Evolutionary conservation across 1,140 invertebrate genomes (phyloP).

Genomic region (Littorina saxatilis): DNA sequence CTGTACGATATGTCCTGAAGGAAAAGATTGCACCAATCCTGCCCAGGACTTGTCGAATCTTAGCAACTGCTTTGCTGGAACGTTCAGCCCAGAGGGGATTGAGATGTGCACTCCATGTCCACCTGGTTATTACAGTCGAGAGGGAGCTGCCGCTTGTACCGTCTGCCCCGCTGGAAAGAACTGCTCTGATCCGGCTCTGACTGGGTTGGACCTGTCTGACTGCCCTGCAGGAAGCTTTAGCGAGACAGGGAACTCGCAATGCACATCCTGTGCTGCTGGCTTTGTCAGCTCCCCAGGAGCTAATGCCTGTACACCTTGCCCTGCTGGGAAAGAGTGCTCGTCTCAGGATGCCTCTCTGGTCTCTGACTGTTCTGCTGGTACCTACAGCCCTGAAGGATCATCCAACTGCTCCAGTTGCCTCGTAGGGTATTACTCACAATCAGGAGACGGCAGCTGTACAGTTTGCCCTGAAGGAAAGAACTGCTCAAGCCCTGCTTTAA

Average conservation of each 20-base stretch:
- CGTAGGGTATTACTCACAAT: constrained; percentile 47
- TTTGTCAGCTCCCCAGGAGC: constrained; percentile 65
- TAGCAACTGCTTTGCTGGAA: constrained; percentile 44
- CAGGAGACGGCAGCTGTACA: constrained; percentile 28
- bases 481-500: constrained; percentile 51
- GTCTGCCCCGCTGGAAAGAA: constrained; percentile 66
- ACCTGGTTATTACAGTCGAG: constrained; percentile 63
- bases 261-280: constrained; percentile 66
- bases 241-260: constrained; percentile 46
- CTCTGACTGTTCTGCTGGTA: constrained; percentile 63
- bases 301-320: constrained; percentile 61
- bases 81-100: constrained; percentile 38
- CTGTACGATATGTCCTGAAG: constrained; percentile 58
- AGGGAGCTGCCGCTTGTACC: constrained; percentile 56
- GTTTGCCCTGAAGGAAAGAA: constrained; percentile 47
- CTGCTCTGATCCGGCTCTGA: constrained; percentile 46
- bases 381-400: constrained; percentile 58
- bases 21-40: constrained; percentile 49
- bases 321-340: constrained; percentile 66
- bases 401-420: constrained; percentile 38
- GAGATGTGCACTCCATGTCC: constrained; percentile 48
- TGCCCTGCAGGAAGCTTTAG: constrained; percentile 67
- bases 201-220: constrained; percentile 51
- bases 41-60: constrained; percentile 30
- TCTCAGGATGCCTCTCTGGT: background rate